Percentiles rank a stretch among this genome's conserved stretches.
These are phyloP conservation scores for Cheilosia urbana DNA, from an alignment of 2,888 invertebrate species.

Conservation along the genomic window DNA sequence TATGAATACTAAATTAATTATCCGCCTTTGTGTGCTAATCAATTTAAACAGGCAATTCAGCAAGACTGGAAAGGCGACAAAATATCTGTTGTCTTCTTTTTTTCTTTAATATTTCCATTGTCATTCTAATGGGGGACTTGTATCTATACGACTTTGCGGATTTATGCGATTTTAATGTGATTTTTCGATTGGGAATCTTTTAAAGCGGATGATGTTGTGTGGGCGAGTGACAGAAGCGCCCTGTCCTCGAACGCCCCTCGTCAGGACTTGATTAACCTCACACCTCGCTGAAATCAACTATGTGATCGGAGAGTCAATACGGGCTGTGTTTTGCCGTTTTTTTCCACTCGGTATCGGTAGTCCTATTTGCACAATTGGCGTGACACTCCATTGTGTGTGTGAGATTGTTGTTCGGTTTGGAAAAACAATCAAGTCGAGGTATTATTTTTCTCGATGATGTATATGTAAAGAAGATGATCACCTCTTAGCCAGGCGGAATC, in stretches of 20 bases:
- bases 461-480: neutral
- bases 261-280: neutral
- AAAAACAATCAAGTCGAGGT: neutral
- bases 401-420: neutral
- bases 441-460: neutral
- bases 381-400: neutral
- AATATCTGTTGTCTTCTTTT: neutral
- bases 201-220: neutral
- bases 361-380: conserved; percentile 10
- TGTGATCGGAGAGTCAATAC: neutral
- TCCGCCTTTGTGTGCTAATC: conserved; percentile 39
- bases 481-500: neutral
- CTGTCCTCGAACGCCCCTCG: neutral
- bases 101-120: neutral
- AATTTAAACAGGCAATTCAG: conserved; percentile 2
- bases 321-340: neutral
- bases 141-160: neutral
- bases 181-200: neutral
- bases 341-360: neutral
- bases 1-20: conserved; percentile 66
- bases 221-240: no score
- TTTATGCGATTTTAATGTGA: neutral
- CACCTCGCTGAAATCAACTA: neutral
- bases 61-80: neutral
- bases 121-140: neutral